phyloP scores from a whole-genome alignment of 2,113 vertebrate species.

The Mungos mungo region DNA sequence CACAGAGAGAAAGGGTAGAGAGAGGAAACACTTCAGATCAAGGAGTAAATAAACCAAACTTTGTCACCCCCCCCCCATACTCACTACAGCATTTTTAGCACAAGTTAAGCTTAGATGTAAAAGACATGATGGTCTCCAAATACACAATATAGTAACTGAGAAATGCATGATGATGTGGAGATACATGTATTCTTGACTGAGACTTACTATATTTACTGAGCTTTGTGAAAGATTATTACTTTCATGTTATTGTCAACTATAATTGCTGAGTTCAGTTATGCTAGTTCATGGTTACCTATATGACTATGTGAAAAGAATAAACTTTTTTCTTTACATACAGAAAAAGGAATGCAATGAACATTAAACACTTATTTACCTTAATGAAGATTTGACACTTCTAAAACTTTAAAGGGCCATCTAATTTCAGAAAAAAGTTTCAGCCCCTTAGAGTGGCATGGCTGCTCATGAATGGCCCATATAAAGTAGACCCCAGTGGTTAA shows the following conservation, averaged over 20 bases:
- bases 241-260: not conserved
- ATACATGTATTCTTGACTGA: not conserved
- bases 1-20: not conserved
- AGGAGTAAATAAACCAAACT: not conserved
- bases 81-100: not conserved
- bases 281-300: not conserved
- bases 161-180: not conserved
- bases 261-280: not conserved
- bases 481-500: not conserved
- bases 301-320: not conserved
- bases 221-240: not conserved
- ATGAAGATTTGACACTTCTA: not conserved
- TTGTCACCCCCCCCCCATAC: not conserved
- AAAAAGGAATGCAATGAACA: not conserved
- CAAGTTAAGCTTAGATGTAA: not conserved
- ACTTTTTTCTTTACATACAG: not conserved
- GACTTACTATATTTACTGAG: not conserved
- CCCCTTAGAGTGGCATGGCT: not conserved
- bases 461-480: too few relatives aligned
- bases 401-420: not conserved
- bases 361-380: not conserved
- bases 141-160: not conserved
- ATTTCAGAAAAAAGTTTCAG: not conserved
- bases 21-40: not conserved
- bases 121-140: not conserved